Evolutionary conservation across 2,888 invertebrate species (phyloP).

Genomic region (Tryphoninae sp.): DNA sequence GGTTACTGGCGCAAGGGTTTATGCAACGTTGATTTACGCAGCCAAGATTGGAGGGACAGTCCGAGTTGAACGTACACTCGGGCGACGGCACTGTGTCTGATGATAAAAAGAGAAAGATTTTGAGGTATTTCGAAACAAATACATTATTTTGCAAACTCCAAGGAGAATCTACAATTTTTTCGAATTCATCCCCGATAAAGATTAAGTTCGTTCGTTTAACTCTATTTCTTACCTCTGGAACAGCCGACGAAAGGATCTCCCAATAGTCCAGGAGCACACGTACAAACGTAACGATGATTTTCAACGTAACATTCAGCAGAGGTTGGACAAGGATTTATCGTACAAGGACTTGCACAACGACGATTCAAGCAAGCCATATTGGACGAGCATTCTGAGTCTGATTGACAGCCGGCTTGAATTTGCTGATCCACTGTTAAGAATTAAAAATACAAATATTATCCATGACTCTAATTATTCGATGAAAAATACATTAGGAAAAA

Average conservation of each 20-base stretch:
- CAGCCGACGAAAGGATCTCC: slow-evolving; percentile 93
- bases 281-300: slow-evolving; percentile 90
- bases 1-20: slow-evolving; percentile 91
- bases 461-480: not conserved
- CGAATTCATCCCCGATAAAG: too few species aligned
- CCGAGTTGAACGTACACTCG: slow-evolving; percentile 88
- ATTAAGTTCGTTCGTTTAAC: not conserved
- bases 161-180: too few species aligned
- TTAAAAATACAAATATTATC: slow-evolving; percentile 17
- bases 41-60: slow-evolving; percentile 90
- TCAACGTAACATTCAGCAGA: slow-evolving; percentile 90
- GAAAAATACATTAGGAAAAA: slow-evolving; percentile 5
- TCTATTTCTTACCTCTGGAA: slow-evolving; percentile 81
- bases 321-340: slow-evolving; percentile 88
- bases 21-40: slow-evolving; percentile 91
- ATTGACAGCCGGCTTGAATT: slow-evolving; percentile 85
- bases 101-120: slow-evolving; percentile 1
- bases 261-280: slow-evolving; percentile 87
- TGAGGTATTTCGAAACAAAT: not conserved
- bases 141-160: not conserved
- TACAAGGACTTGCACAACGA: slow-evolving; percentile 90
- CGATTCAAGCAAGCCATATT: slow-evolving; percentile 88
- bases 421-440: slow-evolving; percentile 72
- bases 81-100: slow-evolving; percentile 82
- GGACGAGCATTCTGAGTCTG: slow-evolving; percentile 87